phyloP scores from a whole-genome alignment of 2,888 invertebrate species.

The Scaptomyza polygonia region DNA sequence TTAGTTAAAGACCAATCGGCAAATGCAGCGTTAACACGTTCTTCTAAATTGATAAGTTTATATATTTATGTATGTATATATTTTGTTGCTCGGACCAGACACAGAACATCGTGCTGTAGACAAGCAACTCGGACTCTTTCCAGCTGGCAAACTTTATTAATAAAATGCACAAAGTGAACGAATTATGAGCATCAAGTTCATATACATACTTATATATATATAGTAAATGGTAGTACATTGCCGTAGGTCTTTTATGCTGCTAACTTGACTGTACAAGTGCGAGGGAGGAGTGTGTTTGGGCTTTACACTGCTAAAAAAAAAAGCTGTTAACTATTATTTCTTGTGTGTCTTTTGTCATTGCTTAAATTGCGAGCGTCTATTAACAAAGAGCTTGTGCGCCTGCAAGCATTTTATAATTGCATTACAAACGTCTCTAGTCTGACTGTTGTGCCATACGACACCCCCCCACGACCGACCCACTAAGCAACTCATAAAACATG shows the following conservation, averaged over 20 bases:
- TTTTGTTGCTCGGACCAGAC: background rate
- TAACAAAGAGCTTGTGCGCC: slow-evolving; percentile 56
- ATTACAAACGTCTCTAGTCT: slow-evolving; percentile 52
- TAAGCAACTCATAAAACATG: background rate
- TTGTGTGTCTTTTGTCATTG: slow-evolving; percentile 50
- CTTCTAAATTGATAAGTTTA: background rate
- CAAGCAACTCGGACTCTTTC: slow-evolving; percentile 32
- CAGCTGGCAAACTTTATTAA: slow-evolving; percentile 70
- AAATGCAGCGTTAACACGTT: slow-evolving; percentile 12
- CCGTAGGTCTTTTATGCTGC: slow-evolving; percentile 54
- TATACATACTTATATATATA: slow-evolving; percentile 45
- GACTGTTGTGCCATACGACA: background rate
- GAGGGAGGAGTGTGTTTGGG: background rate
- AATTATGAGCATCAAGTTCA: slow-evolving; percentile 67
- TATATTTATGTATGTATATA: background rate
- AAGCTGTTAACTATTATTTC: slow-evolving; percentile 34
- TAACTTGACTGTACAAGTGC: slow-evolving; percentile 19
- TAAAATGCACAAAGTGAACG: slow-evolving; percentile 70
- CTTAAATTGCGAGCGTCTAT: slow-evolving; percentile 71
- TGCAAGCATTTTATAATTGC: slow-evolving; percentile 69
- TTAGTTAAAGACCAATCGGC: slow-evolving; percentile 41
- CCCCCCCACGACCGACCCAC: background rate
- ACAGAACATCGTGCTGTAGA: slow-evolving; percentile 32
- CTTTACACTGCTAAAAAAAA: slow-evolving; percentile 29
- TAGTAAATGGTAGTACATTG: slow-evolving; percentile 46